Percentiles rank a stretch among this genome's conserved stretches.
Conservation (phyloP, 2,888 invertebrate species). For the Heliothis peltigera region DNA sequence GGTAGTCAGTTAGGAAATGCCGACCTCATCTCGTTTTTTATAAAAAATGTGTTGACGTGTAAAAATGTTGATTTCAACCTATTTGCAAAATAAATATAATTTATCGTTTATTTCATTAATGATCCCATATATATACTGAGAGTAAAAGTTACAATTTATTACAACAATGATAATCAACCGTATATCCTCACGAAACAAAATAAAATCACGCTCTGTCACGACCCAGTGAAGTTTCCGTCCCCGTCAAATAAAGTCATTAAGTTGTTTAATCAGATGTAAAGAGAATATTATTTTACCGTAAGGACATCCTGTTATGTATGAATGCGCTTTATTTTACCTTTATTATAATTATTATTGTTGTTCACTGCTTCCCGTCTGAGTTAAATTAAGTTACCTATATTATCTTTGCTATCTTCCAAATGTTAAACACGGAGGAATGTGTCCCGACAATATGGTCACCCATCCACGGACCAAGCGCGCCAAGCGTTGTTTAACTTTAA, state of each 20-base stretch:
- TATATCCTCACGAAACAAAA: neutral
- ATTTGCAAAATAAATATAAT: too few relatives aligned
- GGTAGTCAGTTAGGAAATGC: too few relatives aligned
- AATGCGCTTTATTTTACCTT: slow-evolving; percentile 38
- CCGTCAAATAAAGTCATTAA: slow-evolving; percentile 63
- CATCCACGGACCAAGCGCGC: too few relatives aligned
- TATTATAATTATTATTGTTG: slow-evolving; percentile 27
- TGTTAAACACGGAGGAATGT: neutral
- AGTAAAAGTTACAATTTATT: neutral
- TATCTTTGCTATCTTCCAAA: neutral
- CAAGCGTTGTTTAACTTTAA: too few relatives aligned
- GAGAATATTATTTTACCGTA: slow-evolving; percentile 71
- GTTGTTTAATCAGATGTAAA: slow-evolving; percentile 81
- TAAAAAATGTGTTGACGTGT: too few relatives aligned
- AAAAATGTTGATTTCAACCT: too few relatives aligned
- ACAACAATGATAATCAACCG: neutral
- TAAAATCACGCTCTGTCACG: slow-evolving; percentile 10
- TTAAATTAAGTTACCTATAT: neutral
- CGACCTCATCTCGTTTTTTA: too few relatives aligned
- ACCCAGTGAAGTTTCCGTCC: slow-evolving; percentile 25
- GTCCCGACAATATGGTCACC: too few relatives aligned
- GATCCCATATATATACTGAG: too few relatives aligned
- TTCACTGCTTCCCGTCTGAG: neutral
- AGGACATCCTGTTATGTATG: slow-evolving; percentile 55
- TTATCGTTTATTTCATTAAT: too few relatives aligned